Evolutionary conservation across 2,888 invertebrate genomes (phyloP).

Genomic region (Drosophila limbata): DNA sequence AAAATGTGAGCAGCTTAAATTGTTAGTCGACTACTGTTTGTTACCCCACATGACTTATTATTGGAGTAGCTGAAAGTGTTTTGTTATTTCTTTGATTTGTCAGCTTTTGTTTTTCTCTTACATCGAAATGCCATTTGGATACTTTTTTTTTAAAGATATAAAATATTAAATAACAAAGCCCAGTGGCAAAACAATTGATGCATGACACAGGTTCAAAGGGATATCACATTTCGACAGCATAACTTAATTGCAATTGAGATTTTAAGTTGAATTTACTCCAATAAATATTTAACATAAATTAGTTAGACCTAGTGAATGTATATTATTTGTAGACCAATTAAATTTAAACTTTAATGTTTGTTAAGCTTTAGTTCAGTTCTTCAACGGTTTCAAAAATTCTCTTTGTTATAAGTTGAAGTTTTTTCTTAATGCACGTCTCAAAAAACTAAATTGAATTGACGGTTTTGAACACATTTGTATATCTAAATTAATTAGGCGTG

Average conservation of each 20-base stretch:
- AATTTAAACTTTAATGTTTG: no score
- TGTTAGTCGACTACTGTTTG: slow-evolving; percentile 73
- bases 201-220: slow-evolving; percentile 23
- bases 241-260: not conserved
- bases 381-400: no score
- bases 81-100: slow-evolving; percentile 47
- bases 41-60: slow-evolving; percentile 64
- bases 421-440: no score
- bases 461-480: not conserved
- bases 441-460: no score
- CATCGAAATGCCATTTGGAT: slow-evolving; percentile 71
- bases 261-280: not conserved
- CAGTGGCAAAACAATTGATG: slow-evolving; percentile 40
- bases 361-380: no score
- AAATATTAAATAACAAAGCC: slow-evolving; percentile 32
- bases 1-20: slow-evolving; percentile 64
- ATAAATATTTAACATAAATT: not conserved
- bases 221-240: slow-evolving; percentile 9
- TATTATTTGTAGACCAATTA: no score
- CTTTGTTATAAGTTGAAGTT: no score
- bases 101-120: slow-evolving; percentile 35
- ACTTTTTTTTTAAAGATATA: slow-evolving; percentile 1
- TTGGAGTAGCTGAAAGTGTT: slow-evolving; percentile 47
- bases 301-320: no score
- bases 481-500: slow-evolving; percentile 29